These are phyloP conservation scores for Yoshiicerus persimilis DNA, from an alignment of 1,140 invertebrate genomes.

Conservation along the genomic window DNA sequence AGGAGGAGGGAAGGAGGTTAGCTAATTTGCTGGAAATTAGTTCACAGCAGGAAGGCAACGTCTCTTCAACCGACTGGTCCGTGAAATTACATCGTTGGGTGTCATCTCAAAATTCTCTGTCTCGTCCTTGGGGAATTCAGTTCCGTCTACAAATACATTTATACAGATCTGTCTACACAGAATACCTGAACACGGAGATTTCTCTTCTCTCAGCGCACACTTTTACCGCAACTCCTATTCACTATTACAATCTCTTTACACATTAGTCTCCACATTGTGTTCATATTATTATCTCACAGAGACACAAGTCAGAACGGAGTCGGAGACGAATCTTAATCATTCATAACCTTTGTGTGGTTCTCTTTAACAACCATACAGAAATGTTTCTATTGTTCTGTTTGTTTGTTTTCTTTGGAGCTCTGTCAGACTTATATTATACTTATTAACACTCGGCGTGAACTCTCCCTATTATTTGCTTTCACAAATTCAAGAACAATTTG, in stretches of 20 bases:
- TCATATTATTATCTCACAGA: not conserved
- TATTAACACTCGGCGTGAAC: not conserved
- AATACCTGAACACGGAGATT: not conserved
- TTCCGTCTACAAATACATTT: not conserved
- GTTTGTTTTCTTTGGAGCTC: not conserved
- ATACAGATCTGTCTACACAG: not conserved
- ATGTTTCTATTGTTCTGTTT: not conserved
- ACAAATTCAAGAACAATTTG: not conserved
- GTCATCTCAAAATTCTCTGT: slow-evolving; percentile 29
- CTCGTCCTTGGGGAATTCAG: not conserved
- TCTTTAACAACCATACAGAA: not conserved
- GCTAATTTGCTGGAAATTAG: slow-evolving; percentile 36
- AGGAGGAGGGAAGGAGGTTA: not conserved
- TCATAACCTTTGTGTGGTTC: not conserved
- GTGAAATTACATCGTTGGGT: slow-evolving; percentile 41
- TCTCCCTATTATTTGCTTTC: not conserved
- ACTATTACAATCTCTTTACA: not conserved
- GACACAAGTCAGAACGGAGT: not conserved
- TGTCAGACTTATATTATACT: not conserved
- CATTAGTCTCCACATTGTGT: not conserved
- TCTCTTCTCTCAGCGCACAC: not conserved
- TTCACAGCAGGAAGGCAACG: slow-evolving; percentile 16
- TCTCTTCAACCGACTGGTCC: slow-evolving; percentile 21
- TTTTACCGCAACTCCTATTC: not conserved
- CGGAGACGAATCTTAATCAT: not conserved